These are phyloP conservation scores for Adineta ricciae DNA, from an alignment of 2,888 invertebrate species.

Conservation along the genomic window DNA sequence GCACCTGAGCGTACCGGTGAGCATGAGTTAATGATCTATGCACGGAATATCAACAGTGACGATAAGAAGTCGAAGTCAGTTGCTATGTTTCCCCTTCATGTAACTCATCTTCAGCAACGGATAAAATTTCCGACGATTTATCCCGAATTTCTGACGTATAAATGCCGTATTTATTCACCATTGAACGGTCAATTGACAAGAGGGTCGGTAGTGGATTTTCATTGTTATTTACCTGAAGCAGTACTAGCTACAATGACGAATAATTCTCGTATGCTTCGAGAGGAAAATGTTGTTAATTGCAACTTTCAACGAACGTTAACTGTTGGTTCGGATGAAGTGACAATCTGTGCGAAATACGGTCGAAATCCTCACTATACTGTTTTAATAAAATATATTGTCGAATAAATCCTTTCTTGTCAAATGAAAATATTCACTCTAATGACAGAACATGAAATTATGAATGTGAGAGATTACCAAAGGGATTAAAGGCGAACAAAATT, in stretches of 20 bases:
- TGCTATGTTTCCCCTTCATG: neutral
- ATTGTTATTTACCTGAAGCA: neutral
- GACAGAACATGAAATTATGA: neutral
- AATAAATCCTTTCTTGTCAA: neutral
- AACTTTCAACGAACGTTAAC: neutral
- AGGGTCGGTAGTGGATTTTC: neutral
- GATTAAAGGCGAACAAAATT: too few relatives aligned
- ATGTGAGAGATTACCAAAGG: neutral
- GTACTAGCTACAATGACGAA: neutral
- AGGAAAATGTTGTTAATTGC: neutral
- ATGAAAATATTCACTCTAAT: neutral
- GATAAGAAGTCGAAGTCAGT: neutral
- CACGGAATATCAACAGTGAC: neutral
- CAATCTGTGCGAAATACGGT: neutral
- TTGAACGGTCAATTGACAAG: neutral
- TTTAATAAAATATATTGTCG: neutral
- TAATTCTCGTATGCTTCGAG: neutral
- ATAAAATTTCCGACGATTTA: neutral
- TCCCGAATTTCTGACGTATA: neutral
- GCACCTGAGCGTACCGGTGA: neutral
- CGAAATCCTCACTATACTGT: neutral
- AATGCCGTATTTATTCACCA: neutral
- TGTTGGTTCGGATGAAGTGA: neutral
- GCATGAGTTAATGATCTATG: neutral
- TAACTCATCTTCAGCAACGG: neutral